phyloP scores from a whole-genome alignment of 2,113 vertebrate genomes.

The Parus major region DNA sequence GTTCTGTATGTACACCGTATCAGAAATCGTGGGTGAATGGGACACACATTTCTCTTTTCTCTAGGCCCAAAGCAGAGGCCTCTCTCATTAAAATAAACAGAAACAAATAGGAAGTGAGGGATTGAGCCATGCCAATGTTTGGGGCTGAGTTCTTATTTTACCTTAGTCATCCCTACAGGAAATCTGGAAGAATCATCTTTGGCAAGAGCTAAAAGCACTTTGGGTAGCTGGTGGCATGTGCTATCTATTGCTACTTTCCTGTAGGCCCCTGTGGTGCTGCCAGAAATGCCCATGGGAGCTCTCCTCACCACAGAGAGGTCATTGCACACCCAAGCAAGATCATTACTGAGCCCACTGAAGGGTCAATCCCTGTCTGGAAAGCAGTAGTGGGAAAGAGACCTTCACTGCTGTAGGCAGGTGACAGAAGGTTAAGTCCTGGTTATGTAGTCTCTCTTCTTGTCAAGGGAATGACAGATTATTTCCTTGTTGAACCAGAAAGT shows the following conservation, averaged over 20 bases:
- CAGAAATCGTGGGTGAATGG: neutral
- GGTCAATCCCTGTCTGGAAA: neutral
- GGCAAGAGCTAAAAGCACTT: neutral
- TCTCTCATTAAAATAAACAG: neutral
- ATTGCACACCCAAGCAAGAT: neutral
- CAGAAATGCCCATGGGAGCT: neutral
- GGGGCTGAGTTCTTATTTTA: neutral
- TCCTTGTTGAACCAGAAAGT: neutral
- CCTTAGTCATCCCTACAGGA: neutral
- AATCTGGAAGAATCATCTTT: neutral
- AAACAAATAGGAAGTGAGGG: neutral
- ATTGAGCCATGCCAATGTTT: neutral
- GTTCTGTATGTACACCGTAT: neutral
- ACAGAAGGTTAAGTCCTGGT: neutral
- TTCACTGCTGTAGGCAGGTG: neutral
- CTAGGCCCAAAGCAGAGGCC: neutral
- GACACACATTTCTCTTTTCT: neutral
- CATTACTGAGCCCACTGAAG: neutral
- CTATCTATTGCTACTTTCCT: neutral
- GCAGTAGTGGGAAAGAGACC: neutral
- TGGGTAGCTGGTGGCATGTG: neutral
- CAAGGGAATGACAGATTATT: accelerated
- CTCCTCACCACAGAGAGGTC: neutral
- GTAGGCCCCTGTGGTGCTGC: neutral
- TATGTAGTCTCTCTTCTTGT: neutral